Evolutionary conservation across 1,140 invertebrate genomes (phyloP), one percentile per base, ranked within the genome.

Genomic region (Heliconius hermathena): DNA sequence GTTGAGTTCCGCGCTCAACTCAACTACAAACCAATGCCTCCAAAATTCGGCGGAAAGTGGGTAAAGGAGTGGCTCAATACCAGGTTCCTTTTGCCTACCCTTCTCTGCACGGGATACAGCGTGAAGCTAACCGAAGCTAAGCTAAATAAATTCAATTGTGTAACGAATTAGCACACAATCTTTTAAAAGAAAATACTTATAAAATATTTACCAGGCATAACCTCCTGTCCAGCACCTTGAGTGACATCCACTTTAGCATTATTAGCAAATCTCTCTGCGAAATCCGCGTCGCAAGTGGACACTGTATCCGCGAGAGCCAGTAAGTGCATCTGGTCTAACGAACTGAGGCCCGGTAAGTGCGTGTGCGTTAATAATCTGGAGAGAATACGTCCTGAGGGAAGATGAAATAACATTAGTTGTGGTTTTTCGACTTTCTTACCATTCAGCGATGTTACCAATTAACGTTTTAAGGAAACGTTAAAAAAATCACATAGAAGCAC

Each of bases 251-350:
- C 33, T 96, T 97, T 52, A 0, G 97, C 96, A 84, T 97, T 97
- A 8, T 97, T 97, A 5, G 97, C 97, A 85, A 98, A 97, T 71
- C 97, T 95, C 87, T 98, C 98, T 0, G 97, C 97, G 85, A 98
- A 97, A 88, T 98, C 97, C 0, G 97, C 97, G 85, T 98, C 98
- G 86, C 97, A 98, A 0, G 98, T 98, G 0, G 99, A 98, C 0
- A 99, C 98, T 0, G 99, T 99, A 87, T 99, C 99, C 33, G 99
- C 99, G 29, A 99, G 91, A 8, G 99, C 99, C 11, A 99, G 93
- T 38, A 99, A 95, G 95, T 99, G 99, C 99, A 99, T 99, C 93
- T 99, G 99, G 95, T 99, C 99, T 33, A 99, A 96, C 89, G 98
- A 99, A 3, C 98, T 99, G 6, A 99, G 95, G 1, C 99, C 99